These are phyloP conservation scores for Pogonognathellus flavescens DNA, from an alignment of 1,140 invertebrate species.

Conservation along the genomic window DNA sequence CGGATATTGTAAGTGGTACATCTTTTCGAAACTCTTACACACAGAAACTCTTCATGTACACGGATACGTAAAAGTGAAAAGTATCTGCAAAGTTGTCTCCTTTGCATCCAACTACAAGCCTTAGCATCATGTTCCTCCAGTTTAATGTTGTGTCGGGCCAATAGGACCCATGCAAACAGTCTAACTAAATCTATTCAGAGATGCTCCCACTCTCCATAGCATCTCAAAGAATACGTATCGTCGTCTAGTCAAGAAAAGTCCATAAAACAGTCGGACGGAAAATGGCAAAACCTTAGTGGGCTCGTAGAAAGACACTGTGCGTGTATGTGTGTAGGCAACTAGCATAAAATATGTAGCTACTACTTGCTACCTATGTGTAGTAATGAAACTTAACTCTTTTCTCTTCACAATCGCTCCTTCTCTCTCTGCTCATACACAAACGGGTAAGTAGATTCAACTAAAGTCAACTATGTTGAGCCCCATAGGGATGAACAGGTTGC, in stretches of 20 bases:
- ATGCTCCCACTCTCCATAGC: background rate
- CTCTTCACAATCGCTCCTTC: background rate
- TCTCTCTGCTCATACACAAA: background rate
- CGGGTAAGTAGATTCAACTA: conserved; percentile 3
- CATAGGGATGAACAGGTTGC: conserved; percentile 63
- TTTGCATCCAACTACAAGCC: conserved; percentile 17
- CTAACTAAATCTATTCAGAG: conserved; percentile 33
- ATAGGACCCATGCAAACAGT: conserved; percentile 18
- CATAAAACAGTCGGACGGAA: conserved; percentile 20
- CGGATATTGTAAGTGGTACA: conserved; percentile 39
- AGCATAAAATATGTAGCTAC: background rate
- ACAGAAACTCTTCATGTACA: conserved; percentile 3
- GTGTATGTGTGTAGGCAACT: background rate
- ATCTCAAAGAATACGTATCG: too few relatives aligned
- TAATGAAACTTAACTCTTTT: conserved; percentile 40
- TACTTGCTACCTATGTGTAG: background rate
- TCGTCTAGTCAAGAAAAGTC: background rate
- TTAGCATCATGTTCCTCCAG: conserved; percentile 18
- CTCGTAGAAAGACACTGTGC: background rate
- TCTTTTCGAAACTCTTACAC: conserved; percentile 31
- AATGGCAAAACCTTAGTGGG: conserved; percentile 7
- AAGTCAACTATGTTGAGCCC: conserved; percentile 40
- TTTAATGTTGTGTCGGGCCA: conserved; percentile 38
- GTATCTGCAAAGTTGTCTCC: conserved; percentile 48
- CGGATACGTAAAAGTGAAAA: conserved; percentile 48